Base-by-base conservation (phyloP, 1,140 invertebrate genomes). In the Pseudomyrmex flavicornis region DNA sequence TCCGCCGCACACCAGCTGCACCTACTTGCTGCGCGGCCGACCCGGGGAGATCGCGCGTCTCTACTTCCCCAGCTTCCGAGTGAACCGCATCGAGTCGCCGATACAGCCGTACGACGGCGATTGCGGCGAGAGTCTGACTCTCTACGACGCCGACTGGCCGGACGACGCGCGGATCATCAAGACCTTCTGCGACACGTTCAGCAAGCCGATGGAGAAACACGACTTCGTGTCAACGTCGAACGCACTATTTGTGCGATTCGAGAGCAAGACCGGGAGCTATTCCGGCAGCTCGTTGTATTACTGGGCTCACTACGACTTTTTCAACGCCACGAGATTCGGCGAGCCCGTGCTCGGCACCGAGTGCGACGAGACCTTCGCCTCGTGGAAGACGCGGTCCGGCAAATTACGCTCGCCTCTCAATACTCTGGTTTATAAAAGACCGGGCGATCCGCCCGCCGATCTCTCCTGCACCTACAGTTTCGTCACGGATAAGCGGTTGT, bases 301-400 rank as follows among this genome's bases (percentile, higher is more conserved):
- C 91, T 98, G 97, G 97, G 97, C 97, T 0, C 97, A 98, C 92
- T 98, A 98, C 87, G 97, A 98, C 90, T 98, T 98, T 93, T 98
- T 98, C 93, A 98, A 98, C 91, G 97, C 98, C 80, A 98, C 97
- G 0, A 96, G 96, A 48, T 97, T 97, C 80, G 98, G 98, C 0
- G 97, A 97, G 74, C 96, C 97, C 0, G 96, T 98, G 0, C 95
- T 95, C 0, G 96, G 96, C 26, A 98, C 97, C 0, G 95, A 96
- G 9, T 98, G 98, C 92, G 98, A 98, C 89, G 97, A 98, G 92
- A 96, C 97, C 0, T 98, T 98, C 90, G 96, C 96, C 4, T 97
- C 97, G 0, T 98, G 97, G 97, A 96, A 96, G 84, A 94, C 95
- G 63, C 95, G 95, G 5, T 95, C 95, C 2, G 98, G 97, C 0